Evolutionary conservation across 2,888 invertebrate species (phyloP), one percentile per base, ranked within the genome.

Genomic region (Schizotus pectinicornis): DNA sequence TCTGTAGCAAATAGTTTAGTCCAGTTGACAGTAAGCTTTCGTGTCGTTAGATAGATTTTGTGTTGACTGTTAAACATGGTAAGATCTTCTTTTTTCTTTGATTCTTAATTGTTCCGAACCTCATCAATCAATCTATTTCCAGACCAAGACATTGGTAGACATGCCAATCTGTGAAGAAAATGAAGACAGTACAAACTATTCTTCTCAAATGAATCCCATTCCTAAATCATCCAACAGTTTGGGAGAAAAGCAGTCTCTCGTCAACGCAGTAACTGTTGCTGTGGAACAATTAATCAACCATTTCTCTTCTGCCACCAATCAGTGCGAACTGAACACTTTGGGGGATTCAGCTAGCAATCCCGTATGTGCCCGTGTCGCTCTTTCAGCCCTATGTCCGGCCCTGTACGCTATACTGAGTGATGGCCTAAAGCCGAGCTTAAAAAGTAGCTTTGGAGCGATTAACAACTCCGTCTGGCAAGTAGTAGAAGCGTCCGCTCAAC

Each of bases 391-490:
- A 35, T 94, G 94, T 75, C 93, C 94, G 1, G 90, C 94, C 7
- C 81, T 96, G 33, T 91, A 93, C 69, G 89, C 90, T 2, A 85
- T 95, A 55, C 85, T 95, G 71, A 88, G 90, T 68, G 94, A 95
- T 75, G 95, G 94, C 1, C 83, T 95, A 12, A 90, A 90, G 74
- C 89, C 91, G 33, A 87, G 85, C 65, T 83, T 94, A 49, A 89
- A 91, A 74, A 92, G 93, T 3, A 88, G 93, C 35, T 94, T 94
- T 74, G 94, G 94, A 37, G 88, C 90, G 11, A 90, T 94, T 48
- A 86, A 88, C 67, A 92, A 94, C 75, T 91, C 92, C 6, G 92
- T 93, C 47, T 95, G 94, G 94, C 90, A 91, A 81, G 90, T 95
- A 65, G 90, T 94, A 3, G 94, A 94, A 80, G 90, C 92, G 33